Evolutionary conservation across 2,113 vertebrate species (phyloP).

Genomic region (Plestiodon gilberti): DNA sequence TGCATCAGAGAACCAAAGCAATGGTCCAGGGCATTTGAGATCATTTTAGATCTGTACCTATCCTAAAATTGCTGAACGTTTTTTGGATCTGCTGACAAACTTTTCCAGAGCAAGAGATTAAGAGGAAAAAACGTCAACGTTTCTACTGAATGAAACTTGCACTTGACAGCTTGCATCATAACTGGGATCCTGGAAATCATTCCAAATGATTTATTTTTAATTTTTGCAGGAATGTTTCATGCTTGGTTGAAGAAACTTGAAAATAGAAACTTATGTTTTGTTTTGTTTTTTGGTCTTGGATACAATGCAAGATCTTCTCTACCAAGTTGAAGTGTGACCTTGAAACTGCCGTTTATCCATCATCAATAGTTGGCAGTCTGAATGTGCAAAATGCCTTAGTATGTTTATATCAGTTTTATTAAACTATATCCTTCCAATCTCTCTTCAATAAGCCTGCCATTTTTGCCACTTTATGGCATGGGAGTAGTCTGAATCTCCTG

Average conservation of each 20-base stretch:
- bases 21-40: background rate
- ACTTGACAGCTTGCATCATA: background rate
- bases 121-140: background rate
- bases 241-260: background rate
- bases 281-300: background rate
- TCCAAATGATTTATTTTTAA: background rate
- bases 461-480: background rate
- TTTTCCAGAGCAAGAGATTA: background rate
- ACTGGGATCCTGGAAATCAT: background rate
- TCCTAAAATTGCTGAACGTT: background rate
- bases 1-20: slow-evolving; percentile 38
- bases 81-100: background rate
- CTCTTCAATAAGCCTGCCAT: background rate
- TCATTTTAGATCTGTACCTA: slow-evolving; percentile 32
- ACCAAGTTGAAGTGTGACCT: background rate
- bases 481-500: background rate
- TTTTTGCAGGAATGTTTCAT: background rate
- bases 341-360: background rate
- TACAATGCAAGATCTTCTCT: too few species aligned
- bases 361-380: background rate
- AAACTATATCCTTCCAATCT: background rate
- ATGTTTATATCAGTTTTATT: background rate
- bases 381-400: background rate
- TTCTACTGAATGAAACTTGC: background rate
- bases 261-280: too few species aligned